These are phyloP conservation scores for Acridotheres tristis DNA, from an alignment of 2,797 vertebrate species.

Conservation along the genomic window DNA sequence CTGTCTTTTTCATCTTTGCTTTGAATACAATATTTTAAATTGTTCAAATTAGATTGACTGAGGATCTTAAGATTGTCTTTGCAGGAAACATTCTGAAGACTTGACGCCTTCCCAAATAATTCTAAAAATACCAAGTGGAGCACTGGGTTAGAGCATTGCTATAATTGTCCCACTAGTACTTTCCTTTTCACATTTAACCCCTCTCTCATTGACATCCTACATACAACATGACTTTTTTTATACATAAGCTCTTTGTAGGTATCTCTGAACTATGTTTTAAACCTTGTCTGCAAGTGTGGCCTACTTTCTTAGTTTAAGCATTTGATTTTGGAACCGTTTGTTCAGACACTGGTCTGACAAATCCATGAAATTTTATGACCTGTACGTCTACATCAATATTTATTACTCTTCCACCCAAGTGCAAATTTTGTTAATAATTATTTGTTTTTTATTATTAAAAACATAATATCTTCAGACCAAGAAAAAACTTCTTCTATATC, in stretches of 20 bases:
- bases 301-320: neutral
- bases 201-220: neutral
- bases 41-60: neutral
- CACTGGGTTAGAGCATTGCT: neutral
- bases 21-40: neutral
- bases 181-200: neutral
- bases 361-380: neutral
- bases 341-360: neutral
- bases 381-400: neutral
- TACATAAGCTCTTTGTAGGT: neutral
- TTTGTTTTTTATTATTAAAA: neutral
- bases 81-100: neutral
- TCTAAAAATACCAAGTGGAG: neutral
- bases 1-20: neutral
- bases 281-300: neutral
- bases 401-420: neutral
- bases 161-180: neutral
- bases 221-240: neutral
- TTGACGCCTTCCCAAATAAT: neutral
- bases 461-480: neutral
- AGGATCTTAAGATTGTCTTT: neutral
- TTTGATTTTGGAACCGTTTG: neutral
- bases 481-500: neutral
- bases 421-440: neutral
- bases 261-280: neutral